A percentile compares a stretch with the other conserved stretches of the same genome.
Evolutionary conservation across 2,888 invertebrate species (phyloP).

Genomic region (Leptinotarsa peninsularis): DNA sequence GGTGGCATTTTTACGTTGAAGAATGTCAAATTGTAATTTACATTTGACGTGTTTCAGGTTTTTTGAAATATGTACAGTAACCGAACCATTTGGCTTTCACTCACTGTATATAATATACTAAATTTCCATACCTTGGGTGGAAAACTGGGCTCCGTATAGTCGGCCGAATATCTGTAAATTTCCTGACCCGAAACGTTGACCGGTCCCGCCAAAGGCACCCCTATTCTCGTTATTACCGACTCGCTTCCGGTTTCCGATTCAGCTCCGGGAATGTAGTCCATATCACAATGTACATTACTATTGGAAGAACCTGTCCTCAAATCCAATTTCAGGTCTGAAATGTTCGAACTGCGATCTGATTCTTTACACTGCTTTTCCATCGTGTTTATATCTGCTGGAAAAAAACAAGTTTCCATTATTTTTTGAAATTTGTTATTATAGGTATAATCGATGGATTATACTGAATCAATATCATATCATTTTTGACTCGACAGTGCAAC

Average conservation of each 20-base stretch:
- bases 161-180: constrained; percentile 78
- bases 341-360: constrained; percentile 91
- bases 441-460: neutral
- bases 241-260: constrained; percentile 70
- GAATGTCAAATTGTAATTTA: no score
- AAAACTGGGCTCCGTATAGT: constrained; percentile 83
- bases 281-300: constrained; percentile 73
- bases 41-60: no score
- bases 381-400: constrained; percentile 68
- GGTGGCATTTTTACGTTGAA: no score
- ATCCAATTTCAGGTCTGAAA: constrained; percentile 91
- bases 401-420: constrained; percentile 32
- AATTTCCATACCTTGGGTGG: constrained; percentile 73
- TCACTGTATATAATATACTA: no score
- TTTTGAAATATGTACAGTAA: no score
- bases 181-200: constrained; percentile 80
- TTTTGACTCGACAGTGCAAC: no score
- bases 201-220: constrained; percentile 82
- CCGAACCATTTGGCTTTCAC: no score
- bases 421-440: neutral
- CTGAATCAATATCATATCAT: no score
- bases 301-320: constrained; percentile 85
- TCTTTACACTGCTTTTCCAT: constrained; percentile 75
- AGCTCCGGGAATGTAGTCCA: constrained; percentile 71
- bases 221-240: constrained; percentile 71